Conservation (phyloP, 35 echinoderm and acorn worm species). For the Ophiothrix spiculata region DNA sequence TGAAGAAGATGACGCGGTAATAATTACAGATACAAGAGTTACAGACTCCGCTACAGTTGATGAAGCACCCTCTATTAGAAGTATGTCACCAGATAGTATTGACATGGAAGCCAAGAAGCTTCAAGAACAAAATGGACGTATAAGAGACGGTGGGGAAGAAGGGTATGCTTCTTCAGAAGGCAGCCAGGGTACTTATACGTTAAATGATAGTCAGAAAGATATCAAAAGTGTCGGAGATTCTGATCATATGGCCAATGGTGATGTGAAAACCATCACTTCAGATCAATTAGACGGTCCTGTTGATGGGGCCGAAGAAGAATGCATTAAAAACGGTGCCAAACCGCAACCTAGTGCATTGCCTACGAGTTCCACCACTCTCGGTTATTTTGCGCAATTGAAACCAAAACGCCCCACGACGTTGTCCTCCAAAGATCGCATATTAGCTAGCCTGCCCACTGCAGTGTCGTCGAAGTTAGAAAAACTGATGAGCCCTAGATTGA, state of each 20-base stretch:
- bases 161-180: constrained; percentile 35
- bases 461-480: constrained; percentile 69
- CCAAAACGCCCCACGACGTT: constrained; percentile 17
- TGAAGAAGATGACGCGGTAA: constrained; percentile 87
- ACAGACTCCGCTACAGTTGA: constrained; percentile 31
- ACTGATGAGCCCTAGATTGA: constrained; percentile 54
- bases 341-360: not conserved
- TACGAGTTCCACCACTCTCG: not conserved
- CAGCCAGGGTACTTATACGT: constrained; percentile 84
- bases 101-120: constrained; percentile 47
- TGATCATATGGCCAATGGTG: constrained; percentile 15
- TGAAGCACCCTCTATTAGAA: constrained; percentile 38
- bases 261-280: not conserved
- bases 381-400: not conserved
- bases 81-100: constrained; percentile 90
- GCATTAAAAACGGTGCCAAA: not conserved
- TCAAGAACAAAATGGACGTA: not conserved
- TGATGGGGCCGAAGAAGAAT: constrained; percentile 1
- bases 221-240: not conserved
- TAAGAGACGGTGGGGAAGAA: not conserved
- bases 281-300: constrained; percentile 13
- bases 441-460: constrained; percentile 61
- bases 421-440: constrained; percentile 64
- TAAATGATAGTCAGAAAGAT: constrained; percentile 50
- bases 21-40: constrained; percentile 80